A percentile compares a stretch with the other conserved stretches of the same genome.
Conservation (phyloP, 2,113 vertebrate genomes). For the Aegotheles bennettii region DNA sequence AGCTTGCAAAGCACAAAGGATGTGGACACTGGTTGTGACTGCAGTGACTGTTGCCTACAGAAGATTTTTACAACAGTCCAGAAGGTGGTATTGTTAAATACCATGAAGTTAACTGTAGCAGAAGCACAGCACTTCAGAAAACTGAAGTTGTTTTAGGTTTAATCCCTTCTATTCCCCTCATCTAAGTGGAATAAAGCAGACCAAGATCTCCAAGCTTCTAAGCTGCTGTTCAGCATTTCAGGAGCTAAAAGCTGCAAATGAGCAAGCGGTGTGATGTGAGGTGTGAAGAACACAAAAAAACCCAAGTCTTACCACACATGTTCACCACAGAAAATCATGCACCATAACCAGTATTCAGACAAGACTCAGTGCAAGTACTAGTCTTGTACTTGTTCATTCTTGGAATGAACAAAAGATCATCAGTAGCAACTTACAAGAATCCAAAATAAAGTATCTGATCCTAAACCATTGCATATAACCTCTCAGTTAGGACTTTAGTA, state of each 20-base stretch:
- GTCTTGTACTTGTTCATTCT: neutral
- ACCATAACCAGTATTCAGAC: neutral
- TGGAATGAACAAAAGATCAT: neutral
- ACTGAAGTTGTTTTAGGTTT: neutral
- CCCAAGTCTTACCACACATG: neutral
- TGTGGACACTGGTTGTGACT: neutral
- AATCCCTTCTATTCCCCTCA: neutral
- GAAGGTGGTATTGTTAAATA: neutral
- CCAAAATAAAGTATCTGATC: neutral
- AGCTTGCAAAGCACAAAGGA: neutral
- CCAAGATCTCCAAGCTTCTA: neutral
- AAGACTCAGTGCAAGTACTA: neutral
- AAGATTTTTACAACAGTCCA: neutral
- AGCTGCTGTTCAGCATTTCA: neutral
- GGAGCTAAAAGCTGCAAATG: neutral
- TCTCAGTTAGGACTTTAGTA: neutral
- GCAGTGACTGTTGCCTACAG: neutral
- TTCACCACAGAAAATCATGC: neutral
- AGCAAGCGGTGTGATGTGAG: neutral
- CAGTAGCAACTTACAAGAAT: neutral
- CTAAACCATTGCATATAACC: neutral
- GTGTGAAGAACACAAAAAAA: neutral
- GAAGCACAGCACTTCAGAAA: neutral
- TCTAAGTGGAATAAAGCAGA: neutral
- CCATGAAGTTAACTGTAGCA: neutral